phyloP scores from a whole-genome alignment of 2,797 vertebrate genomes.

The Premnoplex brunnescens region DNA sequence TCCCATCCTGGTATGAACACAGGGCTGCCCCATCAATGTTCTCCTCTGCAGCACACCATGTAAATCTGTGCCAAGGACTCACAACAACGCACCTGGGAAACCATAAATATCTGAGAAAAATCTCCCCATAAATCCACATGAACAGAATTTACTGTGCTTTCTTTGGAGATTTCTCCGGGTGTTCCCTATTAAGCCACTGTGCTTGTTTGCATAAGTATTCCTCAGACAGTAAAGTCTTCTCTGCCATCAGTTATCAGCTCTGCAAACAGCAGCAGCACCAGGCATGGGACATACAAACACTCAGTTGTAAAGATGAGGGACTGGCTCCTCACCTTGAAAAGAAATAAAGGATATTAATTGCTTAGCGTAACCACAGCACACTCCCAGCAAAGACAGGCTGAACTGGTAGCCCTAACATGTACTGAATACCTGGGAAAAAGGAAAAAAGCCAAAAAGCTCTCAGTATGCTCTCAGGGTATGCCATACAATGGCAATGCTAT shows the following conservation, averaged over 20 bases:
- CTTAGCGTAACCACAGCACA: background rate
- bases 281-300: background rate
- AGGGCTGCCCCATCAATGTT: background rate
- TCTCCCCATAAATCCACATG: conserved; percentile 28
- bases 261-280: background rate
- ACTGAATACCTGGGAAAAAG: background rate
- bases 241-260: background rate
- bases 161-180: conserved; percentile 55
- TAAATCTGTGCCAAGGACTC: conserved; percentile 24
- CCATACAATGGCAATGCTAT: background rate
- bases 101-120: conserved; percentile 58
- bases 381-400: background rate
- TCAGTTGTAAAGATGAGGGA: conserved; percentile 29
- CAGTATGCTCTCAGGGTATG: background rate
- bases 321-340: background rate
- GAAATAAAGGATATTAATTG: background rate
- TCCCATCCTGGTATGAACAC: background rate
- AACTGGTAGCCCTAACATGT: background rate
- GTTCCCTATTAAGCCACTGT: conserved; percentile 52
- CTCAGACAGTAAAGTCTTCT: conserved; percentile 40
- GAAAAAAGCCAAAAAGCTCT: background rate
- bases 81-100: conserved; percentile 3
- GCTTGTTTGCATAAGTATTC: conserved; percentile 61
- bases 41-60: background rate
- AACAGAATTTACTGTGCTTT: conserved; percentile 33